Percentiles rank a stretch among this genome's conserved stretches.
These are phyloP conservation scores for Ascaphus truei DNA, from an alignment of 2,113 vertebrate species.

Conservation along the genomic window DNA sequence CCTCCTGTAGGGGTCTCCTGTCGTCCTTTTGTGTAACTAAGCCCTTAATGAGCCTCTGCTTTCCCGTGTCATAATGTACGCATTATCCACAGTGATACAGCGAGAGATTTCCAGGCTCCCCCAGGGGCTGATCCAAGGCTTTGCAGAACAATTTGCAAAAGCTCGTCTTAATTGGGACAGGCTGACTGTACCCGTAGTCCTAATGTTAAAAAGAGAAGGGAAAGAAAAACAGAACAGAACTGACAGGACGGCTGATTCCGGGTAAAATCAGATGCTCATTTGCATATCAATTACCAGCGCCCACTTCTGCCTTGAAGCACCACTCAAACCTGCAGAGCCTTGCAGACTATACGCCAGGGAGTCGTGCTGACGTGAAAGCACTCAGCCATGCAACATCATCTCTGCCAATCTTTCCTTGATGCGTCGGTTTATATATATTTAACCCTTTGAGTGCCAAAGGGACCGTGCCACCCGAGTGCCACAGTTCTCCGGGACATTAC, in stretches of 20 bases:
- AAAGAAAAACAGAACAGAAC: not conserved
- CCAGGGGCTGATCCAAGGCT: not conserved
- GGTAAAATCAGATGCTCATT: not conserved
- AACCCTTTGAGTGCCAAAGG: too few relatives aligned
- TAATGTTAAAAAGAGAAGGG: not conserved
- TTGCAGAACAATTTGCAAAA: slow-evolving; percentile 13
- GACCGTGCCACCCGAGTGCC: too few relatives aligned
- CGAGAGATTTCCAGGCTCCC: not conserved
- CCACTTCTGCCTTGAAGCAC: not conserved
- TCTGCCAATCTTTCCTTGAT: too few relatives aligned
- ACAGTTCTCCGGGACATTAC: too few relatives aligned
- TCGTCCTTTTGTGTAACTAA: not conserved
- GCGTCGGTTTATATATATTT: too few relatives aligned
- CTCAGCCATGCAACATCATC: too few relatives aligned
- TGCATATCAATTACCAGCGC: slow-evolving; percentile 1
- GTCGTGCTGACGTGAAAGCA: too few relatives aligned
- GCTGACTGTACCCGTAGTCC: slow-evolving; percentile 6
- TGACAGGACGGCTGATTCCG: slow-evolving; percentile 2
- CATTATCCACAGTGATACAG: not conserved
- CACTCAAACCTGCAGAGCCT: not conserved
- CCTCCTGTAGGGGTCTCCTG: too few relatives aligned
- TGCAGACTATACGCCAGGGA: too few relatives aligned
- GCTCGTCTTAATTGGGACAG: slow-evolving; percentile 13
- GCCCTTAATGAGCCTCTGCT: not conserved
- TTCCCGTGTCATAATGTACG: not conserved